Percentiles rank a stretch among this genome's conserved stretches.
These are phyloP conservation scores for Cetonia aurata DNA, from an alignment of 2,888 invertebrate genomes.

Conservation along the genomic window DNA sequence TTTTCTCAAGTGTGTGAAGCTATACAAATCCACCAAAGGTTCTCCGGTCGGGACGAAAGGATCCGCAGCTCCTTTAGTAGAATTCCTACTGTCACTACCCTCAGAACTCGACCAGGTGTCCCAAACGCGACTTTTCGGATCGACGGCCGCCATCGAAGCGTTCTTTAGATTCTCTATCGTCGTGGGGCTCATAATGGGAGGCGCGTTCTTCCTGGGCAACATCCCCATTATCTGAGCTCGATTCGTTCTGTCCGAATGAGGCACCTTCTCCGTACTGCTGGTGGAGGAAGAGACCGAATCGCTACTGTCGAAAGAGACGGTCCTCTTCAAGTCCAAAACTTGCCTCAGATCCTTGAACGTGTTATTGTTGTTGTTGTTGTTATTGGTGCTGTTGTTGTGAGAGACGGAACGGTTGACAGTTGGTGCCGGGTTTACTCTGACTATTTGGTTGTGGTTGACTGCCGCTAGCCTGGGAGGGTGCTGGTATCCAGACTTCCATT, in stretches of 20 bases:
- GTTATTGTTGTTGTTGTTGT: neutral
- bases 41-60: constrained; percentile 55
- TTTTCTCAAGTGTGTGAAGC: constrained; percentile 56
- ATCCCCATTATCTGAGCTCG: constrained; percentile 37
- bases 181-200: constrained; percentile 27
- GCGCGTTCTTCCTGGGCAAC: constrained; percentile 23
- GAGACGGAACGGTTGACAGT: constrained; percentile 1
- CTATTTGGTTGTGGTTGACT: constrained; percentile 60
- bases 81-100: constrained; percentile 13
- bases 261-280: constrained; percentile 32
- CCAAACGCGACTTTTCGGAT: constrained; percentile 40
- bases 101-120: constrained; percentile 43
- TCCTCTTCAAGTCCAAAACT: constrained; percentile 27
- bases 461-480: constrained; percentile 55
- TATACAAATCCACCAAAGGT: constrained; percentile 56
- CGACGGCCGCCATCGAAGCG: constrained; percentile 33
- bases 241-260: constrained; percentile 44
- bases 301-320: constrained; percentile 33
- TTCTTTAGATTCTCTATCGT: constrained; percentile 39
- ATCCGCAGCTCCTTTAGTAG: neutral
- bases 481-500: constrained; percentile 51
- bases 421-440: constrained; percentile 47
- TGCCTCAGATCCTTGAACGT: constrained; percentile 37
- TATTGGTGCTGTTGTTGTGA: constrained; percentile 2
- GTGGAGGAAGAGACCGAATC: constrained; percentile 30